Evolutionary conservation across 2,888 invertebrate species (phyloP).

Genomic region (Mimas tiliae): DNA sequence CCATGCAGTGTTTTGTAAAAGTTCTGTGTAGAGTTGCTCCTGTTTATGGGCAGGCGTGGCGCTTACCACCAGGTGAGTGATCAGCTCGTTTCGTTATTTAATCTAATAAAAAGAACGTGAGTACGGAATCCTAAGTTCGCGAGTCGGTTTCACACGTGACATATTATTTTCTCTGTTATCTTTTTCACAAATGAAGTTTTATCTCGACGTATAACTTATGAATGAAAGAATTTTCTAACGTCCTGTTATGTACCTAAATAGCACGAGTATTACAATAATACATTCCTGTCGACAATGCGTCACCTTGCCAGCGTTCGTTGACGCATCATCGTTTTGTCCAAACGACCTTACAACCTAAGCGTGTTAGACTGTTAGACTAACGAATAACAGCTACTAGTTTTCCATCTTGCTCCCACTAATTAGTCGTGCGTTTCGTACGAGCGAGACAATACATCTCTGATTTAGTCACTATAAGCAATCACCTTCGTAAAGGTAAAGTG

Average conservation of each 20-base stretch:
- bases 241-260: constrained; percentile 51
- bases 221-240: constrained; percentile 54
- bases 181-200: background rate
- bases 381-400: constrained; percentile 72
- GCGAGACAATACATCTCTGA: constrained; percentile 61
- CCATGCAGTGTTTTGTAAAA: no score
- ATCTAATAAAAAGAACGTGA: no score
- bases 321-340: constrained; percentile 82
- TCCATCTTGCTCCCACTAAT: constrained; percentile 69
- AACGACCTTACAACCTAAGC: constrained; percentile 77
- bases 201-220: constrained; percentile 50
- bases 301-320: constrained; percentile 83
- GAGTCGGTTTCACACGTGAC: no score
- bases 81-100: no score
- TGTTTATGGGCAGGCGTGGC: no score
- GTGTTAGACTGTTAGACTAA: constrained; percentile 63
- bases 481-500: constrained; percentile 77
- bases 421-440: constrained; percentile 49
- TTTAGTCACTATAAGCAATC: constrained; percentile 64
- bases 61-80: no score
- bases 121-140: no score
- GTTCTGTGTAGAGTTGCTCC: no score
- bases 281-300: constrained; percentile 79
- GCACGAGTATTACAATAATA: constrained; percentile 72
- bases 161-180: no score